Base-by-base conservation (phyloP, 2,888 invertebrate species). In the Lymantria dispar region DNA sequence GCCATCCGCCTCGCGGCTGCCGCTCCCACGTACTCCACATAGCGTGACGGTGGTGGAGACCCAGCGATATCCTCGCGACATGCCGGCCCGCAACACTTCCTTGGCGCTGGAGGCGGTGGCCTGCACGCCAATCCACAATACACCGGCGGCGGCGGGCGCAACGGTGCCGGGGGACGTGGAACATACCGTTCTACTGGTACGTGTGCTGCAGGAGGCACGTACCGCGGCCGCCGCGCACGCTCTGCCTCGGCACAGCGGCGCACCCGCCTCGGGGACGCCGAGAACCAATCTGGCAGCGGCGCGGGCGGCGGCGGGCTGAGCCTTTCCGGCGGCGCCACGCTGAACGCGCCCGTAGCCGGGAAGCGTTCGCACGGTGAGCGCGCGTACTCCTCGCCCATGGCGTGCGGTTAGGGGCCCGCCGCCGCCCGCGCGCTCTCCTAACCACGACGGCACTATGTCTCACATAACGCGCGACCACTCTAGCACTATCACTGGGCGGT, bases 181-280 rank as follows among this genome's bases (percentile, higher is more conserved):
- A 95, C 94, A 78, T 95, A 95, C 67, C 95, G 93, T 85, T 95
- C 95, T 62, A 94, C 94, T 12, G 95, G 94, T 70, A 94, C 94
- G 80, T 95, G 95, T 12, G 94, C 94, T 56, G 94, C 93, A 7
- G 94, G 94, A 14, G 94, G 94, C 61, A 94, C 92, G 69, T 94
- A 94, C 64, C 94, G 90, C 80, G 81, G 94, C 58, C 89, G 80
- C 66, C 89, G 83, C 67, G 94, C 93, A 74, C 95, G 95, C 60
- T 94, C 94, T 60, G 93, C 93, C 50, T 94, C 94, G 56, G 94
- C 94, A 56, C 94, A 92, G 69, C 94, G 94, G 71, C 94, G 91
- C 87, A 80, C 94, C 86, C 83, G 94, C 92, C 80, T 92, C 86
- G 78, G 93, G 76, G 77, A 93, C 59, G 93, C 92, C 91, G 92